Evolutionary conservation across 2,113 vertebrate species (phyloP).

Genomic region (Podarcis cretensis): DNA sequence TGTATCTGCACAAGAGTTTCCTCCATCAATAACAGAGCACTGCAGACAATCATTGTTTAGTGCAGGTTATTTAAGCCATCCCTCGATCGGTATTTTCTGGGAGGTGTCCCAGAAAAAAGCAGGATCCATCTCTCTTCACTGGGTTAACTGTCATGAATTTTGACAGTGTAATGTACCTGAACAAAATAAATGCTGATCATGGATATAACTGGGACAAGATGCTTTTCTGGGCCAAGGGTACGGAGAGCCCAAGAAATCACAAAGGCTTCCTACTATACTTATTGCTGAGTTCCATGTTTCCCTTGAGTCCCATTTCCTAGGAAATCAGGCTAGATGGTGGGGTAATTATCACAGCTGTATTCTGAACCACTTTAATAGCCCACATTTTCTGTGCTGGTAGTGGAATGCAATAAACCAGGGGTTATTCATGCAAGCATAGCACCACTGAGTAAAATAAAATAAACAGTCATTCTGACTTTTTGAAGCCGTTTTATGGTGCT

Average conservation of each 20-base stretch:
- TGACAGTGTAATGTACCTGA: conserved; percentile 33
- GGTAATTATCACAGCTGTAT: conserved; percentile 33
- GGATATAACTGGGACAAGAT: neutral
- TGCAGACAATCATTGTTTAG: neutral
- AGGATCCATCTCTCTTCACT: neutral
- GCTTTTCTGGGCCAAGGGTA: conserved; percentile 20
- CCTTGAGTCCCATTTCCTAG: neutral
- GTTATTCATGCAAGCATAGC: conserved; percentile 34
- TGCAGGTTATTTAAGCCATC: too few species aligned
- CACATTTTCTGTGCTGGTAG: neutral
- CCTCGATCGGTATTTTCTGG: neutral
- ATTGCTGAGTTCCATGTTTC: conserved; percentile 29
- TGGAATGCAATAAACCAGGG: conserved; percentile 4
- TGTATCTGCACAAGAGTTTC: neutral
- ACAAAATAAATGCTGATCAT: neutral
- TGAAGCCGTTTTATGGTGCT: neutral
- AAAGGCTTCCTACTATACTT: neutral
- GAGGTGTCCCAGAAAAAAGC: neutral
- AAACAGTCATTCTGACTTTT: conserved; percentile 32
- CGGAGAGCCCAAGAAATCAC: conserved; percentile 1
- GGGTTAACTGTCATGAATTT: conserved; percentile 34
- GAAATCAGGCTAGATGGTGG: conserved; percentile 17
- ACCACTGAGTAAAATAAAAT: neutral
- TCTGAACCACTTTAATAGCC: conserved; percentile 34
- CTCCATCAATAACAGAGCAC: neutral